These are phyloP conservation scores for Meta bourneti DNA, from an alignment of 2,888 invertebrate genomes.

Conservation along the genomic window DNA sequence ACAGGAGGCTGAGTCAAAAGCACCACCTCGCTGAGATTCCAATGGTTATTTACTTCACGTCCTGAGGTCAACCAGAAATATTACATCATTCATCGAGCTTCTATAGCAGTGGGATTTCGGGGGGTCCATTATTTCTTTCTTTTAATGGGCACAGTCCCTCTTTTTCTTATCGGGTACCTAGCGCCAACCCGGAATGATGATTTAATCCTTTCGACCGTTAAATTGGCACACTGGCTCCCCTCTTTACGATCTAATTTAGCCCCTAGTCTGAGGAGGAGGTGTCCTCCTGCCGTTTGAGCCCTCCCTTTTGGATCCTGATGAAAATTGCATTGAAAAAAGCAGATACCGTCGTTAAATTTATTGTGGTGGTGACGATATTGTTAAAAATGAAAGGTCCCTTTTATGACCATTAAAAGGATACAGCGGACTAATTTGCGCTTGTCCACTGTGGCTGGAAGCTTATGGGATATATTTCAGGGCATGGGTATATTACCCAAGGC, in stretches of 20 bases:
- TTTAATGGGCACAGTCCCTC: slow-evolving; percentile 50
- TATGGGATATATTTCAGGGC: slow-evolving; percentile 10
- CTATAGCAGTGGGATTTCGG: slow-evolving; percentile 64
- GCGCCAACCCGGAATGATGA: slow-evolving; percentile 61
- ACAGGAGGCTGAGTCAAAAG: slow-evolving; percentile 1
- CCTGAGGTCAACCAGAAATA: slow-evolving; percentile 60
- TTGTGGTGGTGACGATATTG: slow-evolving; percentile 52
- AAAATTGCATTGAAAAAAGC: slow-evolving; percentile 41
- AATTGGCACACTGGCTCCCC: slow-evolving; percentile 56
- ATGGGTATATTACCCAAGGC: slow-evolving; percentile 13
- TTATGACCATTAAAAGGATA: slow-evolving; percentile 56
- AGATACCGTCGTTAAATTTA: slow-evolving; percentile 47
- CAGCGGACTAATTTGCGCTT: slow-evolving; percentile 29
- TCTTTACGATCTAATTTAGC: slow-evolving; percentile 70
- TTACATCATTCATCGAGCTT: slow-evolving; percentile 66
- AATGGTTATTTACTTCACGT: slow-evolving; percentile 58
- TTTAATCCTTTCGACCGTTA: slow-evolving; percentile 73
- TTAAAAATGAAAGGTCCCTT: slow-evolving; percentile 46
- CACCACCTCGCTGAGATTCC: slow-evolving; percentile 6
- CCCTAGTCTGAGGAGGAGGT: background rate
- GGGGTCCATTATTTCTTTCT: slow-evolving; percentile 55
- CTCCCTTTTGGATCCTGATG: slow-evolving; percentile 22
- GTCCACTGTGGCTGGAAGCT: slow-evolving; percentile 24
- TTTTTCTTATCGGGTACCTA: slow-evolving; percentile 57
- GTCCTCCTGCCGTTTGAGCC: background rate